Conservation (phyloP, 2,797 vertebrate genomes). For the Tauraco hartlaubi region DNA sequence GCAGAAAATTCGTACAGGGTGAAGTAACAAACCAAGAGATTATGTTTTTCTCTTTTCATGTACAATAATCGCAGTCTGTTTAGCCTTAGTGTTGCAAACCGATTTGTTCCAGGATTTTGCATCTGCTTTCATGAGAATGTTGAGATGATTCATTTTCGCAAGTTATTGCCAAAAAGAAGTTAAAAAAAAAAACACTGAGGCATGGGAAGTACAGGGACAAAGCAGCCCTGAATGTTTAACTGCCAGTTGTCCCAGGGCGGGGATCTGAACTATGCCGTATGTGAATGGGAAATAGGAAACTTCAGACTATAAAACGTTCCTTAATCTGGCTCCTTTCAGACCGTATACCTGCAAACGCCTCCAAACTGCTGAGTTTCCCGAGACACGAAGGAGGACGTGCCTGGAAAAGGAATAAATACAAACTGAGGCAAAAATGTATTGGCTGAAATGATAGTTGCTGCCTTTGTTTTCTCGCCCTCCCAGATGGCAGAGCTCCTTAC, state of each 20-base stretch:
- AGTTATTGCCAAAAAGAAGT: conserved; percentile 36
- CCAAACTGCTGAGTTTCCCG: not conserved
- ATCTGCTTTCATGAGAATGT: conserved; percentile 59
- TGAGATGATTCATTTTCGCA: conserved; percentile 51
- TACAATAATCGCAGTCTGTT: conserved; percentile 54
- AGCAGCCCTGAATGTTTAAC: not conserved
- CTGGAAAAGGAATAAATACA: not conserved
- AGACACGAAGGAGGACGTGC: not conserved
- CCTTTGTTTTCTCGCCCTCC: conserved; percentile 54
- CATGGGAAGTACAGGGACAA: not conserved
- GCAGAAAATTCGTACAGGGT: conserved; percentile 20
- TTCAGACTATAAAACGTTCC: not conserved
- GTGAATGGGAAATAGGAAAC: not conserved
- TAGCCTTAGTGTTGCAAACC: conserved; percentile 55
- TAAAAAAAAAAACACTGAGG: not conserved
- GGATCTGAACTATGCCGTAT: accelerated
- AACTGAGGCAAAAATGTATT: not conserved
- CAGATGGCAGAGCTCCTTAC: conserved; percentile 74
- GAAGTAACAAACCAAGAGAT: conserved; percentile 36
- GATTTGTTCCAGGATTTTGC: conserved; percentile 67
- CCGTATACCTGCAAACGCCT: not conserved
- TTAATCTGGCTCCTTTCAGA: not conserved
- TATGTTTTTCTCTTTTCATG: conserved; percentile 53
- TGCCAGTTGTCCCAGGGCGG: not conserved
- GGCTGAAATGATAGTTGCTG: conserved; percentile 2